Percentiles rank a stretch among this genome's conserved stretches.
Evolutionary conservation across 2,113 vertebrate genomes (phyloP).

Genomic region (Cnemophilus loriae): DNA sequence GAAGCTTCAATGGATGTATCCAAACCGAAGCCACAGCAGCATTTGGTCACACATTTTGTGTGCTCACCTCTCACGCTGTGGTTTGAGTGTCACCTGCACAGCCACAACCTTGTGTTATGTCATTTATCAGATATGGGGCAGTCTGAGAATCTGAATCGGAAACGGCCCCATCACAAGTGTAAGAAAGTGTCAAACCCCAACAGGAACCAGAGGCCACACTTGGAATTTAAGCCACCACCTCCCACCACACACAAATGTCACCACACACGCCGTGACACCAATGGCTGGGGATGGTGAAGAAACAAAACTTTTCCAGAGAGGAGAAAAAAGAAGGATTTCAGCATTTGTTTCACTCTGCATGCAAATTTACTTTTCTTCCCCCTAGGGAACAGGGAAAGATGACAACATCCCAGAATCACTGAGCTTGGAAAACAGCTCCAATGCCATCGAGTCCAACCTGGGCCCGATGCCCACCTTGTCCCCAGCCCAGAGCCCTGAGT

Average conservation of each 20-base stretch:
- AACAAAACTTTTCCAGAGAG: background rate
- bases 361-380: background rate
- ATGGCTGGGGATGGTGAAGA: background rate
- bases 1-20: background rate
- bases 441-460: rapidly evolving
- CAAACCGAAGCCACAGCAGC: background rate
- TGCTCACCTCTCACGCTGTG: rapidly evolving
- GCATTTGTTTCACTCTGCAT: background rate
- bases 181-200: background rate
- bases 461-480: background rate
- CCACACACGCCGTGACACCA: rapidly evolving
- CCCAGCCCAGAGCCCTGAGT: background rate
- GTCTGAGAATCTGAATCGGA: background rate
- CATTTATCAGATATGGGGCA: background rate
- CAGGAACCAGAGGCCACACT: background rate
- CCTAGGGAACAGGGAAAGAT: too few species aligned
- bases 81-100: background rate
- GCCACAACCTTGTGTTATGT: rapidly evolving
- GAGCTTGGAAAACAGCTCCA: background rate
- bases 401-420: background rate
- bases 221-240: background rate
- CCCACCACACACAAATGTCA: background rate
- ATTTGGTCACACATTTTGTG: background rate
- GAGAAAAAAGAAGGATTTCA: background rate
- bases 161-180: rapidly evolving